Conservation (phyloP, 2,888 invertebrate genomes). For the Scaptomyza flava region DNA sequence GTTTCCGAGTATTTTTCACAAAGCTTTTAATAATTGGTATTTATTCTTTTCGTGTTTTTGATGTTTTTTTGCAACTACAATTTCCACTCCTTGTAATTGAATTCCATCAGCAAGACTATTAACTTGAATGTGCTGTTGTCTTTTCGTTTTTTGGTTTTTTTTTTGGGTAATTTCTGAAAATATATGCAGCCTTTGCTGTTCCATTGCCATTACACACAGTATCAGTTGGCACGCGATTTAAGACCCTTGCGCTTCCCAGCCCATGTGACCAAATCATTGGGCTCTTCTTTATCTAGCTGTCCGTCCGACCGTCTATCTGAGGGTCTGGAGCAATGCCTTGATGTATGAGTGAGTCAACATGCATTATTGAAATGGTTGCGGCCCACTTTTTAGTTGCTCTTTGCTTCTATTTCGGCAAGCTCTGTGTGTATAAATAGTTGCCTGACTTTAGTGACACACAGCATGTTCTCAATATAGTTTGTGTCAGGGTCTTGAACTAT, state of each 20-base stretch:
- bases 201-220: slow-evolving; percentile 43
- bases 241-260: slow-evolving; percentile 25
- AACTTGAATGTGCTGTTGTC: slow-evolving; percentile 37
- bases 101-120: slow-evolving; percentile 52
- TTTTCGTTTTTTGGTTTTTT: slow-evolving; percentile 14
- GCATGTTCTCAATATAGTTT: neutral
- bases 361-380: slow-evolving; percentile 64
- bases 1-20: neutral
- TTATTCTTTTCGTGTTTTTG: neutral
- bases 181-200: slow-evolving; percentile 38
- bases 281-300: slow-evolving; percentile 43
- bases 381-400: slow-evolving; percentile 52
- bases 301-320: slow-evolving; percentile 1
- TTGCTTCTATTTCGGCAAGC: slow-evolving; percentile 32
- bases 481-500: slow-evolving; percentile 44
- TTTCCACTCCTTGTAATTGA: slow-evolving; percentile 57
- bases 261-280: slow-evolving; percentile 44
- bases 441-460: slow-evolving; percentile 23
- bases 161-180: slow-evolving; percentile 37
- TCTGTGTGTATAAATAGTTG: slow-evolving; percentile 18
- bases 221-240: slow-evolving; percentile 56
- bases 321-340: slow-evolving; percentile 25
- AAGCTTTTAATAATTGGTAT: slow-evolving; percentile 4
- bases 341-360: slow-evolving; percentile 43
- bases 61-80: slow-evolving; percentile 11